A percentile compares a stretch with the other conserved stretches of the same genome.
Evolutionary conservation across 2,888 invertebrate species (phyloP).

Genomic region (Polydrusus cervinus): DNA sequence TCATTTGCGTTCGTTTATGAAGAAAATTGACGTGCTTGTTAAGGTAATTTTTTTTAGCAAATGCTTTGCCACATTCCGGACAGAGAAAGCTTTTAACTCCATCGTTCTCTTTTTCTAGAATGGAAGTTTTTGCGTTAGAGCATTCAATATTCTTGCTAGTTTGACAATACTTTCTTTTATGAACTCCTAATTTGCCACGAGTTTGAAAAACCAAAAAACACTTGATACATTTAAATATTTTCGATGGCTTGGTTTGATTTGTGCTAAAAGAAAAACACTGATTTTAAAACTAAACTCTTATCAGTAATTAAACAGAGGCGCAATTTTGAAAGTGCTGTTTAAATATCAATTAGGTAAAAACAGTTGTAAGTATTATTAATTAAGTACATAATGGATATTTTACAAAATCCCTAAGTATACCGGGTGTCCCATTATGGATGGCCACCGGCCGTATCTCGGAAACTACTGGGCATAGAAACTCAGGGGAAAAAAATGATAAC

Average conservation of each 20-base stretch:
- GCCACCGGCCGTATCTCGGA: too few relatives aligned
- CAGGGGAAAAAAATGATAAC: too few relatives aligned
- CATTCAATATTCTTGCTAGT: too few relatives aligned
- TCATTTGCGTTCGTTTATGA: conserved; percentile 10
- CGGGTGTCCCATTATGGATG: too few relatives aligned
- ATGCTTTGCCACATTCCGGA: conserved; percentile 1
- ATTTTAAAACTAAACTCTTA: background rate
- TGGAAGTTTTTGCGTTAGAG: background rate
- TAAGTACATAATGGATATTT: too few relatives aligned
- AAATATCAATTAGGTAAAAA: too few relatives aligned
- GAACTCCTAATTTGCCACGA: background rate
- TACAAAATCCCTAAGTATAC: too few relatives aligned
- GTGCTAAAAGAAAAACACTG: background rate
- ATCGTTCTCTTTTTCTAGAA: conserved; percentile 2
- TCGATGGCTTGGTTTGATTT: background rate
- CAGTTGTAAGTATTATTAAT: too few relatives aligned
- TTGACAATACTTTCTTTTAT: conserved; percentile 5
- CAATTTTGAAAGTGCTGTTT: too few relatives aligned
- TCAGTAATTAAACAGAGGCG: background rate
- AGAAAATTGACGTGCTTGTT: conserved; percentile 17
- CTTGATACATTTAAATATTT: background rate
- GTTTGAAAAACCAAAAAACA: background rate
- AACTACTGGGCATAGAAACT: too few relatives aligned
- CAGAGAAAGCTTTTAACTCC: background rate
- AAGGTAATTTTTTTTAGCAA: conserved; percentile 18